These are phyloP conservation scores for Macrosoma leucophasiata DNA, from an alignment of 2,888 invertebrate genomes.

Conservation along the genomic window DNA sequence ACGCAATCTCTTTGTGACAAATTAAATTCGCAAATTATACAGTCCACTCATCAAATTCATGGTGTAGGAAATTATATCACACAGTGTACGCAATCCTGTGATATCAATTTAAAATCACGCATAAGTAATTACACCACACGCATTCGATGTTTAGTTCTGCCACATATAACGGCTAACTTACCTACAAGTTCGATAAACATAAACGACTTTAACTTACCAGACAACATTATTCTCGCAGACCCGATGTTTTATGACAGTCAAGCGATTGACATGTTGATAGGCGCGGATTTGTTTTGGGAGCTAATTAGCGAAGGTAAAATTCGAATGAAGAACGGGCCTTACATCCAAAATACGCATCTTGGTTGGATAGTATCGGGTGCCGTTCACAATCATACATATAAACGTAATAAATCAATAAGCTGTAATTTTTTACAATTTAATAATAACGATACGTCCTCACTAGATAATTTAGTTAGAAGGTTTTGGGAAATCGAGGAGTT, in stretches of 20 bases:
- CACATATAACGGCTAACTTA: conserved; percentile 4
- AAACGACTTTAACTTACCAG: conserved; percentile 7
- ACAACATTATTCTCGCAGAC: conserved; percentile 16
- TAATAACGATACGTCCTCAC: too few relatives aligned
- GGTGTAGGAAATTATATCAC: conserved; percentile 20
- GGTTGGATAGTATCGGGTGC: conserved; percentile 27
- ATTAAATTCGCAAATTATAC: conserved; percentile 20
- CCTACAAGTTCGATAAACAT: neutral
- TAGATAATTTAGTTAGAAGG: conserved; percentile 15
- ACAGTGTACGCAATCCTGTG: conserved; percentile 19
- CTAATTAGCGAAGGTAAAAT: conserved; percentile 19
- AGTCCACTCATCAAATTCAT: conserved; percentile 24
- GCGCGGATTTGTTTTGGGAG: conserved; percentile 24
- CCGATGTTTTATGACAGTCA: conserved; percentile 8
- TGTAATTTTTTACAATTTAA: conserved; percentile 20
- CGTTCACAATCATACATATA: conserved; percentile 7
- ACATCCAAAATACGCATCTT: conserved; percentile 22
- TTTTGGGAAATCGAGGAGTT: conserved; percentile 26
- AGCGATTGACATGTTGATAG: conserved; percentile 20
- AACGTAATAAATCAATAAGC: conserved; percentile 1
- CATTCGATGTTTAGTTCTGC: conserved; percentile 19
- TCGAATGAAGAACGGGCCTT: conserved; percentile 21
- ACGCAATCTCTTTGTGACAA: conserved; percentile 18
- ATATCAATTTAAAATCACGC: conserved; percentile 18
- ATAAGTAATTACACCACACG: conserved; percentile 8